Base-by-base conservation (phyloP, 2,888 invertebrate species). In the Amblyjoppa fuscipennis region DNA sequence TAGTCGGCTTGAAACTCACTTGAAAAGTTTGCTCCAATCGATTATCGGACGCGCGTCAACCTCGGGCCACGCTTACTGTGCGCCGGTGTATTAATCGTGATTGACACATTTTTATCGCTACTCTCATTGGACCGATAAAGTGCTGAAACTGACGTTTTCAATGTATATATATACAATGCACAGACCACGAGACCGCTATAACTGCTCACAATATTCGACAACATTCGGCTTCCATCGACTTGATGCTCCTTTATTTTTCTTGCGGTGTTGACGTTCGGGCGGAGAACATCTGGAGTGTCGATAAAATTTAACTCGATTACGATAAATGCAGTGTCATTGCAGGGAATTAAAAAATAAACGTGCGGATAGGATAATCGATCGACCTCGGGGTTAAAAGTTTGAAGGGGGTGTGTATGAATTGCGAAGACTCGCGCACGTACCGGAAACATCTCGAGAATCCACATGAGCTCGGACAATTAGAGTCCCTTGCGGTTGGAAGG, bases 381-480 rank as follows among this genome's bases (percentile, higher is more conserved):
- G 34, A 76, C 11, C 28, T 6, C 2, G 6, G 2, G 69, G 3
- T 25, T 25, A 11, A 13, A 53, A 28, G 34, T 38, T 16, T 34
- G 3, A 45, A 73, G 28, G 16, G 11, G 38, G n/a, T 3, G 28
- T 68, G 13, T 45, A 51, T 13, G 16, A 16, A 45, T 13, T 56
- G 4, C 69, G 28, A 13, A 38, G 31, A 13, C 20, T 20, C 68
- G 25, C 49, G 59, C 74, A 75, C 74, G 81, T 83, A 59, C 20
- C 31, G 38, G 61, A 64, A 61, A 75, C 49, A 16, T 51, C 45
- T 34, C n/a, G 68, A 59, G 75, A 75, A 74, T 80, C 41, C 68
- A 45, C 41, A 79, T 59, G 68, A 79, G 71, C 71, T 80, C 69
- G 80, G 78, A 66, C 84, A 86, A 86, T 87, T 86, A 87, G 84